Evolutionary conservation across 2,113 vertebrate species (phyloP), one percentile per base, ranked within the genome.

Genomic region (Porphyrio hochstetteri): DNA sequence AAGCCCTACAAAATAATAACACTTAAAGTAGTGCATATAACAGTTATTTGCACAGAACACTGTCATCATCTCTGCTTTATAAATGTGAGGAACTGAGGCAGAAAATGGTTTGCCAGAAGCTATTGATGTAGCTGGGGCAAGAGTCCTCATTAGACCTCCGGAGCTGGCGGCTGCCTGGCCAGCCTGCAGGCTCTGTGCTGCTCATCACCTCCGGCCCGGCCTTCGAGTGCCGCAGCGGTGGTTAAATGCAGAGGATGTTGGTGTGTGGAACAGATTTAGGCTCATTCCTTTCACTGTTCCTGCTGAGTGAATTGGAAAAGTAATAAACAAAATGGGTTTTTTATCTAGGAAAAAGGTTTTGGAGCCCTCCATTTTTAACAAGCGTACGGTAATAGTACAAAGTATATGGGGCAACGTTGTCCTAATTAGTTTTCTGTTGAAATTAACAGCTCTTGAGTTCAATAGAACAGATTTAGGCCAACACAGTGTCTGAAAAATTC

Each of bases 371-470:
- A 11, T 50, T 95, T 92, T 64, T 94, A 93, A 82, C 50, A 68
- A 77, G 87, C 29, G 2, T 68, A 48, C 5, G 1, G 75, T 96
- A 91, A 71, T 78, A 95, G 86, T 55, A 53, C 77, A 44, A 91
- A 94, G 85, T 65, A 93, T 93, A 74, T 94, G 69, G 93, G 95
- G 79, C 93, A 92, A 28, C 61, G 6, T 46, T 96, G 93, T 89
- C 92, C 93, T 97, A 96, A 96, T 97, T 94, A 96, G 67, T 79
- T 82, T 92, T 94, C 55, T 50, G 59, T 94, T 10, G 9, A 96
- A 95, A 92, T 92, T 93, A 94, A 89, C 74, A 82, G 55, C 57
- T 61, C 61, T 60, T 70, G 70, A 77, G 28, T 89, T 92, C 50
- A 77, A 61, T 36, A 84, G 77, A 94, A 57, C 7, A 61, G 61